Percentiles rank a stretch among this genome's conserved stretches.
phyloP scores from a whole-genome alignment of 2,113 vertebrate species.

The Eptesicus fuscus region DNA sequence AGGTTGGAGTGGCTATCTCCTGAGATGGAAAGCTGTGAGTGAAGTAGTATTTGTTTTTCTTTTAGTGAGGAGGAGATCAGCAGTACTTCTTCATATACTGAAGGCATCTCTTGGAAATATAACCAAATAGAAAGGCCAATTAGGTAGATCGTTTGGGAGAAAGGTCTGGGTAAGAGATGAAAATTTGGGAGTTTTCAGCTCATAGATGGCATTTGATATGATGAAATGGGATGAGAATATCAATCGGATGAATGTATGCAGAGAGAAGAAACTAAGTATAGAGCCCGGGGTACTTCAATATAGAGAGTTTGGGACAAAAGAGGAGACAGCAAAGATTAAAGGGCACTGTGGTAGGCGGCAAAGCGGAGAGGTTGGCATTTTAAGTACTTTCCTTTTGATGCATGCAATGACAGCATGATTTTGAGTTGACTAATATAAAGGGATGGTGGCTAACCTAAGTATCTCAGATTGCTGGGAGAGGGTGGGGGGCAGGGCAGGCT shows the following conservation, averaged over 20 bases:
- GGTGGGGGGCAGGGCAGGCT: not conserved
- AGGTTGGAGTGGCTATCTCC: not conserved
- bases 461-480: rapidly evolving
- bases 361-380: not conserved
- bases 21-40: not conserved
- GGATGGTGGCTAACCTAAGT: not conserved
- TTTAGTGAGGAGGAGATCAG: not conserved
- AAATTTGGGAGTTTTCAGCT: not conserved
- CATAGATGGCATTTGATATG: not conserved
- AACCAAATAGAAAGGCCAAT: not conserved
- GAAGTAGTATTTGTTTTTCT: not conserved
- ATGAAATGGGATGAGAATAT: not conserved
- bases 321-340: not conserved
- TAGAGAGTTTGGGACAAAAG: not conserved
- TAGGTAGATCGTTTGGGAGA: not conserved
- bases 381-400: not conserved
- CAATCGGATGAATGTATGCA: not conserved
- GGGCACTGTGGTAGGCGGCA: not conserved
- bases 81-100: not conserved
- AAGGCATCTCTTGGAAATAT: not conserved
- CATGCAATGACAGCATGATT: not conserved
- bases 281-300: not conserved
- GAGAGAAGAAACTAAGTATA: not conserved
- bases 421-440: not conserved
- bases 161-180: not conserved